Evolutionary conservation across 30 jellyfish, hydroid and myxozoan species (phyloP), one percentile per base, ranked within the genome.

Genomic region (Haliclystus octoradiatus): DNA sequence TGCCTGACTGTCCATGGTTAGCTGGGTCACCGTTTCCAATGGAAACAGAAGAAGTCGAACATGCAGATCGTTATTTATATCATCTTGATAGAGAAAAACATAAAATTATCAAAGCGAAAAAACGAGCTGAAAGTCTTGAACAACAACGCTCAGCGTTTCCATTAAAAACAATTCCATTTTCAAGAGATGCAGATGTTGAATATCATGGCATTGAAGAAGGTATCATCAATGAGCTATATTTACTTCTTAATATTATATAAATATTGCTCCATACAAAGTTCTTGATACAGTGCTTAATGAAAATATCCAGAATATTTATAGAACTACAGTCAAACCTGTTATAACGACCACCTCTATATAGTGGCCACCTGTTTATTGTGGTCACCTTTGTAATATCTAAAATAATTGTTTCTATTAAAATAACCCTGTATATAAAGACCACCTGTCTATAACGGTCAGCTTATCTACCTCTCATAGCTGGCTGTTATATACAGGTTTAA

Each of bases 1-100:
- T 78, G n/a, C 87, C 96, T 31, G 96, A 86, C 53, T 84, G 94
- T 24, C 94, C 96, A 15, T 86, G 96, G 96, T 62, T 57, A 0
- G 86, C 94, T 22, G 94, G 81, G 1, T 57, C 92, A 31, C 80
- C 91, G 13, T 50, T 57, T 68, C 73, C 65, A 27, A 78, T 67
- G 27, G 92, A 86, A 34, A 68, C 77, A 1, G 83, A 68, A 19
- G 84, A 62, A 34, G 49, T 88, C 24, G 89, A 80, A 50, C 76
- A 71, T 13, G 80, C 33, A 31, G 95, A 80, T 2, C 31, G 46
- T 2, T 83, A 64, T 30, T 78, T 81, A 81, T 78, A 74, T 33
- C 71, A 69, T 32, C 29, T 52, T 19, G 96, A 86, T 63, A 82
- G 78, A 33, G 91, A 86, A 33, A 77, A 79, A 50, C 76, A 85